Base-by-base conservation (phyloP, 2,113 vertebrate genomes). In the Pao palembangensis region DNA sequence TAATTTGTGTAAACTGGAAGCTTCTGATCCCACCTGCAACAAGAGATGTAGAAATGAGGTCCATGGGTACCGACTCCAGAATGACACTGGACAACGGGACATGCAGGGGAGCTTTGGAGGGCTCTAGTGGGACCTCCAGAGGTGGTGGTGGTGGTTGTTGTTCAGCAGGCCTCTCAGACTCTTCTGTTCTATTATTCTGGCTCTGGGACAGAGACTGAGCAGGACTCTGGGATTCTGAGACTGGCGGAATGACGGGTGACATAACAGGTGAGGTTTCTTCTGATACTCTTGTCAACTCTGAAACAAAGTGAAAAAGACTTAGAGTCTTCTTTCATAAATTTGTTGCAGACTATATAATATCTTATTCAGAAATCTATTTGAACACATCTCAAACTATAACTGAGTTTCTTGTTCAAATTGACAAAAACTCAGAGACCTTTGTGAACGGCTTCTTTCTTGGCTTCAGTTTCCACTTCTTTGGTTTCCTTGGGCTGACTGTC, bases 391-490 rank as follows among this genome's bases (percentile, higher is more conserved):
- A 28, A 6, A 28, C 25, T 28, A 28, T 28, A 28, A 28, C 25
- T 6, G 25, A 28, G 25, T 28, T 28, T 28, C 25, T 6, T 28
- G 25, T 28, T 28, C 6, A 1, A 2, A 23, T 8, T 3, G 11
- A n/a, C 8, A 17, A 5, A 13, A 46, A 1, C 25, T 28, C 25
- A 6, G 25, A 55, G 15, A 86, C 88, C 83, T 72, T 83, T 83
- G 78, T 90, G 87, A 67, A 93, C 90, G 15, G 82, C 81, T 23
- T 94, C 92, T 76, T 87, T 91, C 78, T 83, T 92, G 51, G 75
- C 66, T 43, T 83, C 78, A 62, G 88, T 87, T 41, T 94, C 93
- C 0, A 87, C 84, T 66, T 99, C 94, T 93, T 98, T 98, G 92
- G 92, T 90, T 87, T 98, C 94, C 69, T 92, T 94, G 31, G 73